A percentile compares a stretch with the other conserved stretches of the same genome.
These are phyloP conservation scores for Fulmarus glacialis DNA, from an alignment of 2,113 vertebrate species.

Conservation along the genomic window DNA sequence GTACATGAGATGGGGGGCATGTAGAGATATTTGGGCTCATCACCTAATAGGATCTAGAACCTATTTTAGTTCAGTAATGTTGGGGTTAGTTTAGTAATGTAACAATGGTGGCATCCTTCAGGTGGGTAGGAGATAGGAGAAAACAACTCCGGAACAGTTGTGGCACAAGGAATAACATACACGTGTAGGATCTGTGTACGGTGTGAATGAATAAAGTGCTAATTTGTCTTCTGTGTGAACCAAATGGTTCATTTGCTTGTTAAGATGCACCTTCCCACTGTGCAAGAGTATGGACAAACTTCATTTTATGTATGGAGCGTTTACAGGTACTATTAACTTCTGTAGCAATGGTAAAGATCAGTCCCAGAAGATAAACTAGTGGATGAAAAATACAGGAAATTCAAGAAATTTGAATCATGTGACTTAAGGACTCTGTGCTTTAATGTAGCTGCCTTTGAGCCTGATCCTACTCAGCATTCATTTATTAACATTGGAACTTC, in stretches of 20 bases:
- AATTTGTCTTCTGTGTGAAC: background rate
- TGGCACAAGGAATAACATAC: background rate
- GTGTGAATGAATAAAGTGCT: background rate
- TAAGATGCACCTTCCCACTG: background rate
- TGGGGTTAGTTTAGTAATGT: background rate
- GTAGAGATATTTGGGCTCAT: background rate
- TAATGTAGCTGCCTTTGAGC: background rate
- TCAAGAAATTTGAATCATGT: background rate
- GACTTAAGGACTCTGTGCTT: background rate
- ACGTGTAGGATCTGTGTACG: fast-evolving
- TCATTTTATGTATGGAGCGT: background rate
- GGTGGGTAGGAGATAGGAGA: background rate
- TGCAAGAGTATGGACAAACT: background rate
- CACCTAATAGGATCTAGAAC: background rate
- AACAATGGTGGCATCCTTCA: background rate
- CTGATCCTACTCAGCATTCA: background rate
- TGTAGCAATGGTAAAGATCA: background rate
- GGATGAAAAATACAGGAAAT: background rate
- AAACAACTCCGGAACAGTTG: background rate
- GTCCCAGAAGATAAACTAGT: background rate
- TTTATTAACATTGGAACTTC: background rate
- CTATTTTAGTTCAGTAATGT: background rate
- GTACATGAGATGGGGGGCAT: background rate
- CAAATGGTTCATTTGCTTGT: background rate
- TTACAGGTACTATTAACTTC: background rate